Conservation (phyloP, 2,113 vertebrate species). For the Melanerpes aurifrons region DNA sequence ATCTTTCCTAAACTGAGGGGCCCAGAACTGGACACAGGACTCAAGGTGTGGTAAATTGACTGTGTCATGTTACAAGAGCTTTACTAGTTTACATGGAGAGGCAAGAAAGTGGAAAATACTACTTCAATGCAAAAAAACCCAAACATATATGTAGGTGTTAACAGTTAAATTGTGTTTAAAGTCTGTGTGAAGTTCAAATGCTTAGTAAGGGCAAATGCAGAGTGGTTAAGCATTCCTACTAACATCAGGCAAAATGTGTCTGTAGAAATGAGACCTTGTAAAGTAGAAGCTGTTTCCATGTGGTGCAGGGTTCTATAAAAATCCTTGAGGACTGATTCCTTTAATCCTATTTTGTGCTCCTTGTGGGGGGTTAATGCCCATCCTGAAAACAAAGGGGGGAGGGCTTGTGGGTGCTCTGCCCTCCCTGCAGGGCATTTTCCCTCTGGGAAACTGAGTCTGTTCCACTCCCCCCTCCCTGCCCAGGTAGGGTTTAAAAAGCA, state of each 20-base stretch:
- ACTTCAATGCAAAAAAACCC: neutral
- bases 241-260: neutral
- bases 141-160: neutral
- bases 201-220: neutral
- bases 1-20: no score
- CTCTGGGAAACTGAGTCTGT: no score
- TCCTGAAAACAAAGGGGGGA: no score
- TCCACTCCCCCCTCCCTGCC: no score
- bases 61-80: neutral
- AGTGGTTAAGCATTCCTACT: neutral
- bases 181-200: neutral
- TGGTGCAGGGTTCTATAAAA: neutral
- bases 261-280: neutral
- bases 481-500: no score
- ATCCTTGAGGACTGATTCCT: conserved; percentile 8
- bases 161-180: neutral
- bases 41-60: no score
- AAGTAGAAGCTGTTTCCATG: conserved; percentile 1
- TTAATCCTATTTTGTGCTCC: conserved; percentile 17
- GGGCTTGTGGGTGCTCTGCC: no score
- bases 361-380: neutral
- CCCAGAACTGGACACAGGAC: no score
- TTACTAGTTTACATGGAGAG: neutral
- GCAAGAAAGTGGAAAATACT: neutral
- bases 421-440: no score